A percentile compares a stretch with the other conserved stretches of the same genome.
phyloP scores from a whole-genome alignment of 2,888 invertebrate genomes.

The Agriopis aurantiaria region DNA sequence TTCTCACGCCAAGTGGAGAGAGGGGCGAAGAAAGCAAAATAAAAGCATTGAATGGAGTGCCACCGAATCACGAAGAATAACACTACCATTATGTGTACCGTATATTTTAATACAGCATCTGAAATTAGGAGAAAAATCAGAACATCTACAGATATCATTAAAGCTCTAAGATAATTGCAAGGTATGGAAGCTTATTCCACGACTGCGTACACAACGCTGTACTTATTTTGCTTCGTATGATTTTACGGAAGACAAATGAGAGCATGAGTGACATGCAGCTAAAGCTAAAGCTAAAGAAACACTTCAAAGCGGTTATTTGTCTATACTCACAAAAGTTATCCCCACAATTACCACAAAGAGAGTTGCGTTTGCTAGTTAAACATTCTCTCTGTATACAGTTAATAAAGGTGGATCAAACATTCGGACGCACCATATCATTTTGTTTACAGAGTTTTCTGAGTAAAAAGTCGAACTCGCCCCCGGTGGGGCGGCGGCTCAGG shows the following conservation, averaged over 20 bases:
- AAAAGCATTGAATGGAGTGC: constrained; percentile 80
- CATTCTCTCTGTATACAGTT: constrained; percentile 79
- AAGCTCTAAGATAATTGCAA: constrained; percentile 18
- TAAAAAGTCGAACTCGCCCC: constrained; percentile 84
- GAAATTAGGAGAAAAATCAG: constrained; percentile 45
- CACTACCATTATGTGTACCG: constrained; percentile 56
- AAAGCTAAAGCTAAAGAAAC: constrained; percentile 5
- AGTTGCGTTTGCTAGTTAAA: constrained; percentile 75
- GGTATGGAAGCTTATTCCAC: constrained; percentile 8
- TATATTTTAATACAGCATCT: constrained; percentile 52
- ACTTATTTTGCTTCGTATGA: not conserved
- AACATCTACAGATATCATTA: constrained; percentile 18
- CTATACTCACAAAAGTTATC: constrained; percentile 63
- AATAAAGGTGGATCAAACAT: constrained; percentile 85
- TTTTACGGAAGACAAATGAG: not conserved
- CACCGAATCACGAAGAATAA: constrained; percentile 62
- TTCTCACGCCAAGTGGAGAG: constrained; percentile 65
- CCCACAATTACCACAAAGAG: constrained; percentile 75
- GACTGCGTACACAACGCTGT: not conserved
- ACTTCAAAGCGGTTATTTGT: constrained; percentile 62
- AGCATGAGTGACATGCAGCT: not conserved
- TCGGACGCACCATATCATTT: constrained; percentile 84
- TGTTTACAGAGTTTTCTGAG: constrained; percentile 86
- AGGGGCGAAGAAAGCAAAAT: constrained; percentile 73
- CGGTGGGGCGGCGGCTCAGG: constrained; percentile 71